A percentile compares a stretch with the other conserved stretches of the same genome.
Evolutionary conservation across 2,888 invertebrate species (phyloP).

Genomic region (Zootermopsis nevadensis): DNA sequence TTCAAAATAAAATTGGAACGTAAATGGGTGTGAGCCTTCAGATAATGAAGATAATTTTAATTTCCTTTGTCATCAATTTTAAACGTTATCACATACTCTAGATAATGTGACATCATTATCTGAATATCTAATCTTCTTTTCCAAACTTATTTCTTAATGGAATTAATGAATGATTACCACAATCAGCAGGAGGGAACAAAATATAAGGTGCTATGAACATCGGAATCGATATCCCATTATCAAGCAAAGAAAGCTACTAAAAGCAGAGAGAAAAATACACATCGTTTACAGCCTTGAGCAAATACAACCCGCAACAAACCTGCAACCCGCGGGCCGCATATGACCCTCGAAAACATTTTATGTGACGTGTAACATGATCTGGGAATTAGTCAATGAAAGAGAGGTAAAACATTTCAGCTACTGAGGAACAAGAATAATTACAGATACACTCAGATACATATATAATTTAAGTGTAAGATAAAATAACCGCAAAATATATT

Average conservation of each 20-base stretch:
- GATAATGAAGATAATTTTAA: background rate
- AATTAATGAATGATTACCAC: conserved; percentile 31
- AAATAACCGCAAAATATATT: too few relatives aligned
- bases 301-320: background rate
- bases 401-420: too few relatives aligned
- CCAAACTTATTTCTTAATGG: conserved; percentile 15
- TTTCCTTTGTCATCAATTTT: background rate
- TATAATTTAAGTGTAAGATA: too few relatives aligned
- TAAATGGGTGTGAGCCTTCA: background rate
- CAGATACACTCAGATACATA: too few relatives aligned
- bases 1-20: too few relatives aligned
- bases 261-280: background rate
- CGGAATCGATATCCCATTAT: conserved; percentile 9
- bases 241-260: background rate
- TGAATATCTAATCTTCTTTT: conserved; percentile 10
- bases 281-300: background rate
- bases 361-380: too few relatives aligned
- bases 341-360: too few relatives aligned
- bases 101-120: conserved; percentile 9
- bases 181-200: background rate
- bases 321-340: too few relatives aligned
- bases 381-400: too few relatives aligned
- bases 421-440: too few relatives aligned
- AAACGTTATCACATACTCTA: background rate
- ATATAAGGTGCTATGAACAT: background rate